Conservation (phyloP, 2,888 invertebrate species). For the Pristionchus maxplancki region DNA sequence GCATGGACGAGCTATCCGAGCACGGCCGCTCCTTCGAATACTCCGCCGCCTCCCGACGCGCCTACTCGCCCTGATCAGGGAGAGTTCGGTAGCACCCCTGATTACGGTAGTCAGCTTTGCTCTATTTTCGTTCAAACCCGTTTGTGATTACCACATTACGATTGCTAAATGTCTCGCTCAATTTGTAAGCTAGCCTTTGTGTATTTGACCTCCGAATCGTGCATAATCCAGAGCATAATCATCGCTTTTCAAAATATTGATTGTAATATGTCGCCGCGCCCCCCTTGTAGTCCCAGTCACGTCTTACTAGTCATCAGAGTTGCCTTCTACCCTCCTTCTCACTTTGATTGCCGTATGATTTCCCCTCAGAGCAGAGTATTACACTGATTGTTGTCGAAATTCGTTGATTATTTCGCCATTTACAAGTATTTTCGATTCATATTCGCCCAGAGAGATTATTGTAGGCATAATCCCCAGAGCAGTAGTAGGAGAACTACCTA, state of each 20-base stretch:
- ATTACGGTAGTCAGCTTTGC: not conserved
- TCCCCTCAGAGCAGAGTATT: slow-evolving; percentile 35
- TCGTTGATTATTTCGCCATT: slow-evolving; percentile 20
- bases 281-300: not conserved
- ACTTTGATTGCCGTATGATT: slow-evolving; percentile 20
- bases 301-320: not conserved
- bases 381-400: slow-evolving; percentile 32
- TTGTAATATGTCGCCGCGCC: too few species aligned
- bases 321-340: not conserved
- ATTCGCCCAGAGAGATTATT: not conserved
- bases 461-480: not conserved
- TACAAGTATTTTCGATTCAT: slow-evolving; percentile 24
- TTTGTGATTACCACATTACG: slow-evolving; percentile 26
- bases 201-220: not conserved
- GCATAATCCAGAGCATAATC: slow-evolving; percentile 43
- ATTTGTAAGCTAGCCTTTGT: not conserved
- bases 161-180: not conserved
- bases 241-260: slow-evolving; percentile 5
- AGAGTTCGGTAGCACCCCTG: not conserved
- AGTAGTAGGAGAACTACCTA: not conserved
- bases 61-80: slow-evolving; percentile 34
- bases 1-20: slow-evolving; percentile 68
- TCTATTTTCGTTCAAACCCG: too few species aligned
- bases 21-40: slow-evolving; percentile 41
- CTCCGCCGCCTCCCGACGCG: not conserved